These are phyloP conservation scores for Henicopernis longicauda DNA, from an alignment of 2,113 vertebrate genomes.

Conservation along the genomic window DNA sequence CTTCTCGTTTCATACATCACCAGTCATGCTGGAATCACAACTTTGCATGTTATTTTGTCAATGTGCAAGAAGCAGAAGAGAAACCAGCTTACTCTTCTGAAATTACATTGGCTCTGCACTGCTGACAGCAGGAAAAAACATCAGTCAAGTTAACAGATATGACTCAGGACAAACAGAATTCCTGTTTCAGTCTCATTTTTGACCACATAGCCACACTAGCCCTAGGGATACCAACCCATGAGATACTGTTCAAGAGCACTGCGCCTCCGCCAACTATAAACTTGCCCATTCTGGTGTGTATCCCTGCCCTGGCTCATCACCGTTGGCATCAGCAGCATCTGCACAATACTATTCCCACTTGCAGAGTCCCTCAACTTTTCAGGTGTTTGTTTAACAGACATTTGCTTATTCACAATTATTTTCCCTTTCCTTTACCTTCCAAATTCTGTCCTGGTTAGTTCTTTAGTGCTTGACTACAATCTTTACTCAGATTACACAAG, in stretches of 20 bases:
- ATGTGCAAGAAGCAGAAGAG: slow-evolving; percentile 17
- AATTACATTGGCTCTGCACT: background rate
- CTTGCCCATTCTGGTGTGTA: fast-evolving
- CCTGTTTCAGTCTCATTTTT: background rate
- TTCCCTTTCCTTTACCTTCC: background rate
- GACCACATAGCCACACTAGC: background rate
- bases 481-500: background rate
- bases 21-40: background rate
- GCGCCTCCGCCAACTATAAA: fast-evolving
- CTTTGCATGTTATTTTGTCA: background rate
- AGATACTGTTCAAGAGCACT: fast-evolving
- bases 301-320: fast-evolving
- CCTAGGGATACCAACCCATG: background rate
- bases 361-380: fast-evolving
- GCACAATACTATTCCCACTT: background rate
- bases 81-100: background rate
- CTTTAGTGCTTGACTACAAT: background rate
- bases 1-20: background rate
- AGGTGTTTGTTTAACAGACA: background rate
- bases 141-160: fast-evolving
- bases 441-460: background rate
- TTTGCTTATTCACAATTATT: background rate
- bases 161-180: background rate
- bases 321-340: background rate
- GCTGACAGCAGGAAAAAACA: background rate